phyloP scores from a whole-genome alignment of 2,888 invertebrate genomes.

The Hypomecis punctinalis region DNA sequence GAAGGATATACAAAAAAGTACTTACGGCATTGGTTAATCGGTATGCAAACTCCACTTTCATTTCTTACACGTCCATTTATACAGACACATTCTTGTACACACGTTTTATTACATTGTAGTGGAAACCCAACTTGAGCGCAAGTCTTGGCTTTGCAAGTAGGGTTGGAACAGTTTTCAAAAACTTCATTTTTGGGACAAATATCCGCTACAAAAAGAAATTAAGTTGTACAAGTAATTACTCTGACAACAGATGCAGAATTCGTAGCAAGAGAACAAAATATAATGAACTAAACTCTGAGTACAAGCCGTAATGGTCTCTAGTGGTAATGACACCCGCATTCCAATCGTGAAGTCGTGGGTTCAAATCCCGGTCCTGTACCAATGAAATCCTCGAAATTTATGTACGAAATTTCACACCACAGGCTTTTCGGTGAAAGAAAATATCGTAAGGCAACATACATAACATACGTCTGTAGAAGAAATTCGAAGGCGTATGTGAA shows the following conservation, averaged over 20 bases:
- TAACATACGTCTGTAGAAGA: too few species aligned
- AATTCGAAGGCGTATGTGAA: too few species aligned
- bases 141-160: slow-evolving; percentile 47
- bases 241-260: background rate
- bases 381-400: too few species aligned
- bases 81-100: slow-evolving; percentile 49
- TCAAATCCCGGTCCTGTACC: too few species aligned
- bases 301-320: too few species aligned
- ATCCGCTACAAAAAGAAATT: slow-evolving; percentile 32
- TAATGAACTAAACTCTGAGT: too few species aligned
- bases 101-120: slow-evolving; percentile 12
- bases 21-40: slow-evolving; percentile 43
- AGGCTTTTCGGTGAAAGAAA: too few species aligned
- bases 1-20: slow-evolving; percentile 15
- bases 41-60: slow-evolving; percentile 39
- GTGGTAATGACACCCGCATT: too few species aligned
- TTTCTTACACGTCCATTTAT: slow-evolving; percentile 41
- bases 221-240: background rate
- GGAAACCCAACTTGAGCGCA: slow-evolving; percentile 19
- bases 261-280: too few species aligned
- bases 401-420: too few species aligned
- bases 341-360: too few species aligned
- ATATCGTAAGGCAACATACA: too few species aligned
- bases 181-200: slow-evolving; percentile 41
- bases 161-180: slow-evolving; percentile 45